Evolutionary conservation across 2,113 vertebrate species (phyloP).

Genomic region (Centrocercus urophasianus): DNA sequence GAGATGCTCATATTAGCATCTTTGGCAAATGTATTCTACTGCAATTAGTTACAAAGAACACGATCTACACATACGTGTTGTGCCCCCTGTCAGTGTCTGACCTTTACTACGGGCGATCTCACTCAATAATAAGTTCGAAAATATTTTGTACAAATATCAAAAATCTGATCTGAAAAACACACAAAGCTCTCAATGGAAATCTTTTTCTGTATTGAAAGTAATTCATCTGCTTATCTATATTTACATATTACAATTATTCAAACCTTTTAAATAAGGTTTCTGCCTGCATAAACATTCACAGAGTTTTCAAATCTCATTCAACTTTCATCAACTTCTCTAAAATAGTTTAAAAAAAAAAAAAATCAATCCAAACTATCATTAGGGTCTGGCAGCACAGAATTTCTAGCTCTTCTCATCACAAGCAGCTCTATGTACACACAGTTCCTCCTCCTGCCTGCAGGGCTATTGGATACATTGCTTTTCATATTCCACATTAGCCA

Average conservation of each 20-base stretch:
- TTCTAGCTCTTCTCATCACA: slow-evolving; percentile 2
- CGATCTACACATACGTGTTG: not conserved
- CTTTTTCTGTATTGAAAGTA: not conserved
- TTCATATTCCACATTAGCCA: slow-evolving; percentile 33
- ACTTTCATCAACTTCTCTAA: not conserved
- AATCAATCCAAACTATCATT: not conserved
- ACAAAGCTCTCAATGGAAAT: not conserved
- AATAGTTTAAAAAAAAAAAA: not conserved
- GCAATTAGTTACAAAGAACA: slow-evolving; percentile 1
- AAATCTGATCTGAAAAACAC: not conserved
- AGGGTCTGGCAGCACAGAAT: slow-evolving; percentile 1
- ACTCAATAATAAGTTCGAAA: slow-evolving; percentile 22
- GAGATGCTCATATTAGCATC: not conserved
- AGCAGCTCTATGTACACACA: not conserved
- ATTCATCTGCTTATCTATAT: not conserved
- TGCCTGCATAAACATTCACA: not conserved
- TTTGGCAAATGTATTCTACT: not conserved
- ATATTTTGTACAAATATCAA: slow-evolving; percentile 9
- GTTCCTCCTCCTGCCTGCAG: slow-evolving; percentile 49
- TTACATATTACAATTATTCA: not conserved
- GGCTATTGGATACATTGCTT: slow-evolving; percentile 52
- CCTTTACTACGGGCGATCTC: not conserved
- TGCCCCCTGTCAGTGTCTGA: not conserved
- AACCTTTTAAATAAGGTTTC: not conserved
- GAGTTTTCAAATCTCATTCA: too few relatives aligned